Conservation (phyloP, 2,113 vertebrate species). For the Poicephalus gulielmi region DNA sequence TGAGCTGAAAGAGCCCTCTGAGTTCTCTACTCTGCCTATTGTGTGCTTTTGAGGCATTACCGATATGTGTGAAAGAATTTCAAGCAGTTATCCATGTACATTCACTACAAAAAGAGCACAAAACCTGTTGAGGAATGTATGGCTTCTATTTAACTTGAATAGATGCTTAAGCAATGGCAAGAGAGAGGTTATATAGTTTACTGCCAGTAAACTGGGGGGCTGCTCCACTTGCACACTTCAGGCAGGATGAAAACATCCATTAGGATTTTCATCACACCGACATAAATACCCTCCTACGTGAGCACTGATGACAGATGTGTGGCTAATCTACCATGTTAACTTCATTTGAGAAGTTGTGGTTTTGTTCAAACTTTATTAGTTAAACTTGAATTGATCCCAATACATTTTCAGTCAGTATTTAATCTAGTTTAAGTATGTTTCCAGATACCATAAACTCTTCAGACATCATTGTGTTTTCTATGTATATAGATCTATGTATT, state of each 20-base stretch:
- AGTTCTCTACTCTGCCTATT: background rate
- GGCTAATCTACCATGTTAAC: slow-evolving; percentile 77
- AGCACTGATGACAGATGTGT: slow-evolving; percentile 73
- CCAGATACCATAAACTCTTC: slow-evolving; percentile 70
- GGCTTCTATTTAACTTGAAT: slow-evolving; percentile 51
- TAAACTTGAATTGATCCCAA: slow-evolving; percentile 72
- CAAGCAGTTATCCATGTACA: background rate
- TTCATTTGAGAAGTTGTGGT: slow-evolving; percentile 78
- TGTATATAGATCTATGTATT: background rate
- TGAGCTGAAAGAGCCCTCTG: slow-evolving; percentile 7
- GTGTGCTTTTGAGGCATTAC: background rate
- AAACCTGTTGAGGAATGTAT: slow-evolving; percentile 8
- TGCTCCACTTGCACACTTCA: slow-evolving; percentile 51
- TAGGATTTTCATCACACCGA: slow-evolving; percentile 73
- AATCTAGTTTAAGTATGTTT: slow-evolving; percentile 72
- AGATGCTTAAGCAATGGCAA: slow-evolving; percentile 20
- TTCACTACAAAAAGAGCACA: background rate
- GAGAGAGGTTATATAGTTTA: slow-evolving; percentile 59
- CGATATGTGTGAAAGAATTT: background rate
- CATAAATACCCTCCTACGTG: slow-evolving; percentile 69
- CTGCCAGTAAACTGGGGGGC: slow-evolving; percentile 63
- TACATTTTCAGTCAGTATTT: slow-evolving; percentile 74
- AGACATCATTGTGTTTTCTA: slow-evolving; percentile 33
- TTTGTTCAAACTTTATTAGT: slow-evolving; percentile 81
- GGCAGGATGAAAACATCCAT: slow-evolving; percentile 68